Percentiles rank a stretch among this genome's conserved stretches.
phyloP scores from a whole-genome alignment of 2,888 invertebrate species.

The Piscicola geometra region DNA sequence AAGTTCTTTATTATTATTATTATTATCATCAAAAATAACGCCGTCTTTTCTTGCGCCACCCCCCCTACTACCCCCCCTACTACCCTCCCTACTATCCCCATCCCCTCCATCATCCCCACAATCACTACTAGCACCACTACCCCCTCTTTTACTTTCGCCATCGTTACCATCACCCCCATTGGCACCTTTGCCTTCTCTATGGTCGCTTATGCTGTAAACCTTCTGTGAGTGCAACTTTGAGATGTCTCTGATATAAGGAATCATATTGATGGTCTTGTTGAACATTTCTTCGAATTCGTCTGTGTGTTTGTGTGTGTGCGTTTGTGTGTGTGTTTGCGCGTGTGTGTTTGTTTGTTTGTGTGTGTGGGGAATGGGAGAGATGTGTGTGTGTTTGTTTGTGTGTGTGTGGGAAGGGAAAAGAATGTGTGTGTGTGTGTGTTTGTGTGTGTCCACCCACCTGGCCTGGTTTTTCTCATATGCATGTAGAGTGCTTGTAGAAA shows the following conservation, averaged over 20 bases:
- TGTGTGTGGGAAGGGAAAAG: neutral
- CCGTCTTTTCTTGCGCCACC: neutral
- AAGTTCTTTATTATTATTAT: too few relatives aligned
- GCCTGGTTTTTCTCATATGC: slow-evolving; percentile 27
- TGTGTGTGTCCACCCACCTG: slow-evolving; percentile 19
- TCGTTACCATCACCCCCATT: neutral
- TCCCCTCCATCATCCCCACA: neutral
- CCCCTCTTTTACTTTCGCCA: neutral
- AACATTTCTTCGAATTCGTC: slow-evolving; percentile 28
- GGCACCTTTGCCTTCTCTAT: neutral
- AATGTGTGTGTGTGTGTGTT: neutral
- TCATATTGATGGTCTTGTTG: slow-evolving; percentile 30
- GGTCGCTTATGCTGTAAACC: neutral
- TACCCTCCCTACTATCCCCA: neutral
- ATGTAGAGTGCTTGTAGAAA: slow-evolving; percentile 33
- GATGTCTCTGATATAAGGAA: slow-evolving; percentile 29
- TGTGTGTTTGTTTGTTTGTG: neutral
- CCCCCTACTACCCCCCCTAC: neutral
- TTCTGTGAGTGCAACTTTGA: slow-evolving; percentile 29
- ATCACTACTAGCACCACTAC: neutral
- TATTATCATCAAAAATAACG: too few relatives aligned
- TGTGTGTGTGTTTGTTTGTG: neutral
- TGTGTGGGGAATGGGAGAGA: neutral
- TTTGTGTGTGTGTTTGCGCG: neutral
- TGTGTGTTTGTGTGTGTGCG: slow-evolving; percentile 5